Base-by-base conservation (phyloP, 2,797 vertebrate species). In the Oophaga sylvatica region DNA sequence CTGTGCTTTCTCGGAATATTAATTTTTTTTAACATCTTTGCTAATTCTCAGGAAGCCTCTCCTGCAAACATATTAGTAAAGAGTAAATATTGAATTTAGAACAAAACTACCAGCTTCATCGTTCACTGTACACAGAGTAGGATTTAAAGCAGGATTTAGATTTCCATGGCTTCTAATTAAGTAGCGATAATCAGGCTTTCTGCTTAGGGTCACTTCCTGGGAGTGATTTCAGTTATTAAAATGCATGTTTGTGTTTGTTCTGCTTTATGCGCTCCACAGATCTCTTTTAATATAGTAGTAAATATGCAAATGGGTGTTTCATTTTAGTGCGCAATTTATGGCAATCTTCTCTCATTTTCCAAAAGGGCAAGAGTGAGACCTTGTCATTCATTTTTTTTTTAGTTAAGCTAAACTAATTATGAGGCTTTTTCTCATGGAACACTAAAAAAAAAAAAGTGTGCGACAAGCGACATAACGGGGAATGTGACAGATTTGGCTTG, bases 171-270 rank as follows among this genome's bases (percentile, higher is more conserved):
- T 97, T 96, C 97, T 99, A 98, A 99, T 99, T 98, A 99, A 99
- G 96, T 95, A 97, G 96, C 95, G 96, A 95, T 97, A 98, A 99
- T 99, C 97, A 99, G 96, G 95, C 96, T 96, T 93, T 94, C 95
- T 96, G 95, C 94, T 95, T 95, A 95, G 97, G 98, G 96, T 97
- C 97, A 97, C 96, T 98, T 97, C 96, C 96, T 95, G 94, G 95
- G 97, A 97, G 97, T 99, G 97, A 97, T 97, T 97, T 97, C 96
- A 96, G 96, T 98, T 99, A 99, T 99, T 99, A 98, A 99, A 98
- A 96, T 96, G 95, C 93, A 95, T 96, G 95, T 96, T 96, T 96
- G 96, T 97, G 97, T 97, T 97, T 98, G 97, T 98, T 97, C 96
- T 97, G 96, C 96, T 95, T 95, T 95, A 93, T 90, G 95, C 96